Evolutionary conservation across 2,888 invertebrate species (phyloP).

Genomic region (Polietes domitor): DNA sequence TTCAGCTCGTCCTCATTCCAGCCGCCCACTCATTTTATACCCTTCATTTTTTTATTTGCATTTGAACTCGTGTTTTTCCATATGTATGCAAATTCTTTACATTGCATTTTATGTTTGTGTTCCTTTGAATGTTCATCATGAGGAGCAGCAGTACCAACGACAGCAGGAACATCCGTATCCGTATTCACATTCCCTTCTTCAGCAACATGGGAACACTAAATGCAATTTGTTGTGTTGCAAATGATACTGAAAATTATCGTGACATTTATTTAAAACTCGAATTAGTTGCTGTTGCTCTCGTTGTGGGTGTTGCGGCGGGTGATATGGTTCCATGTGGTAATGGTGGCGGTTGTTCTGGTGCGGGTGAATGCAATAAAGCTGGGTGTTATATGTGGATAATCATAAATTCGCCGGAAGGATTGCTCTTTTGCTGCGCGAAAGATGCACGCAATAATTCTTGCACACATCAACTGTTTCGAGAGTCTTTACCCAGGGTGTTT

Average conservation of each 20-base stretch:
- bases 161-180: conserved; percentile 18
- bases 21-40: conserved; percentile 22
- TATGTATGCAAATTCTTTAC: conserved; percentile 40
- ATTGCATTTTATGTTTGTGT: conserved; percentile 39
- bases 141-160: conserved; percentile 12
- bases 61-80: conserved; percentile 48
- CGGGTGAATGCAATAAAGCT: conserved; percentile 53
- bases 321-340: conserved; percentile 24
- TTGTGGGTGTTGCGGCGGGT: neutral
- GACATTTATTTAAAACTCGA: conserved; percentile 66
- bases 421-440: conserved; percentile 43
- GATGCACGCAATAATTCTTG: conserved; percentile 4
- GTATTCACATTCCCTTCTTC: neutral
- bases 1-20: neutral
- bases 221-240: conserved; percentile 66
- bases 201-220: conserved; percentile 66
- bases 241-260: conserved; percentile 68
- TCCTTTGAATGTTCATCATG: conserved; percentile 43
- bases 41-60: conserved; percentile 60
- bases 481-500: neutral
- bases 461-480: conserved; percentile 22
- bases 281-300: conserved; percentile 58
- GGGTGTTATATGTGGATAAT: conserved; percentile 60
- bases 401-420: conserved; percentile 56
- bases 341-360: conserved; percentile 7